Conservation (phyloP, 2,888 invertebrate species). For the Luffia ferchaultella region DNA sequence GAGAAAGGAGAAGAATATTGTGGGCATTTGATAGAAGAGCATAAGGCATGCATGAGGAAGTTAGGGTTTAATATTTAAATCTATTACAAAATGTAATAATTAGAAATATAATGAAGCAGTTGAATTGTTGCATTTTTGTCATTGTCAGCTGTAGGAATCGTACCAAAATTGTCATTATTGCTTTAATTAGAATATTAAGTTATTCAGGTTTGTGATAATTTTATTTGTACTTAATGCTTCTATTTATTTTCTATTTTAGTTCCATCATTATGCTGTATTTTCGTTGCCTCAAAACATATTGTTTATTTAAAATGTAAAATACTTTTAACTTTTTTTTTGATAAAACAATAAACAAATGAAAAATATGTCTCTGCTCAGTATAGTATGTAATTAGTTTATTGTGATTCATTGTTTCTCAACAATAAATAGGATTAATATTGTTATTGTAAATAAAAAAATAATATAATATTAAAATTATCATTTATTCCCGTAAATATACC, state of each 20-base stretch:
- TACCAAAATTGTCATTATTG: neutral
- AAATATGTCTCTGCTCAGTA: no score
- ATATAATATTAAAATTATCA: no score
- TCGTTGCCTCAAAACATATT: no score
- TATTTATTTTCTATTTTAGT: neutral
- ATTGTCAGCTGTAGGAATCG: neutral
- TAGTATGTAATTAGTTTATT: no score
- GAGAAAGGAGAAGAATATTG: conserved; percentile 94
- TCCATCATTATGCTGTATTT: no score
- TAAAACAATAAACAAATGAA: no score
- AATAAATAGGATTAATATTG: no score
- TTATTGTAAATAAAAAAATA: no score
- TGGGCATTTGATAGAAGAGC: conserved; percentile 89
- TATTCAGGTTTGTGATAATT: neutral
- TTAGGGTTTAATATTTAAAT: conserved; percentile 93
- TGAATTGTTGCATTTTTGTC: neutral
- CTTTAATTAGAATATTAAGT: neutral
- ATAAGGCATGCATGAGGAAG: conserved; percentile 95
- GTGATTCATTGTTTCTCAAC: no score
- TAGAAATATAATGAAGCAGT: neutral
- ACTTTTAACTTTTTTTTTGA: no score
- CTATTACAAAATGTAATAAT: neutral
- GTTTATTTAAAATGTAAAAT: no score
- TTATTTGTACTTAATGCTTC: neutral
- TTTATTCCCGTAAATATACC: no score